Percentiles rank a stretch among this genome's conserved stretches.
These are phyloP conservation scores for Phragmatobia fuliginosa DNA, from an alignment of 2,888 invertebrate species.

Conservation along the genomic window DNA sequence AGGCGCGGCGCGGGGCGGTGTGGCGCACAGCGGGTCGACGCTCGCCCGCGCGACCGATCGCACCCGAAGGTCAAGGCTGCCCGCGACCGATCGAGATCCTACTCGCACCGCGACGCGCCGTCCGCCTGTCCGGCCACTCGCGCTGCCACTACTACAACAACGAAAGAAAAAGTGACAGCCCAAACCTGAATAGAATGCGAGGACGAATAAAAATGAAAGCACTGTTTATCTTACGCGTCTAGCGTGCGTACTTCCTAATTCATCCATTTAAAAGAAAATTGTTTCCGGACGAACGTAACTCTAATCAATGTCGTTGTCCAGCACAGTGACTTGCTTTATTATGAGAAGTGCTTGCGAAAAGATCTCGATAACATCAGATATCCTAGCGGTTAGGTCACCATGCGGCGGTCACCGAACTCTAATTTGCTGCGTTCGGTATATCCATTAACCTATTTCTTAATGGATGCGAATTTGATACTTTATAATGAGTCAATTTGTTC, in stretches of 20 bases:
- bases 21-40: conserved; percentile 73
- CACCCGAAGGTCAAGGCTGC: conserved; percentile 84
- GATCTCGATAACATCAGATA: conserved; percentile 61
- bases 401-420: conserved; percentile 62
- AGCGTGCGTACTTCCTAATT: conserved; percentile 48
- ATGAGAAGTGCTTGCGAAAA: conserved; percentile 64
- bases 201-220: conserved; percentile 86
- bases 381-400: conserved; percentile 67
- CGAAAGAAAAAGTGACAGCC: conserved; percentile 86
- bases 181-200: conserved; percentile 84
- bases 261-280: conserved; percentile 30
- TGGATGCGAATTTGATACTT: conserved; percentile 38
- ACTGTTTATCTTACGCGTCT: conserved; percentile 61
- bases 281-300: conserved; percentile 20
- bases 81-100: conserved; percentile 71
- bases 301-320: conserved; percentile 56
- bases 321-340: conserved; percentile 59
- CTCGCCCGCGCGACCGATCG: conserved; percentile 81
- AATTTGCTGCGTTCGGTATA: conserved; percentile 56
- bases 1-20: conserved; percentile 55
- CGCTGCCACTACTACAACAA: conserved; percentile 62
- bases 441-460: conserved; percentile 56
- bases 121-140: conserved; percentile 23
- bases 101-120: conserved; percentile 48
- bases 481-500: conserved; percentile 54